Conservation (phyloP, 2,113 vertebrate genomes). For the Dipodomys stephensi region DNA sequence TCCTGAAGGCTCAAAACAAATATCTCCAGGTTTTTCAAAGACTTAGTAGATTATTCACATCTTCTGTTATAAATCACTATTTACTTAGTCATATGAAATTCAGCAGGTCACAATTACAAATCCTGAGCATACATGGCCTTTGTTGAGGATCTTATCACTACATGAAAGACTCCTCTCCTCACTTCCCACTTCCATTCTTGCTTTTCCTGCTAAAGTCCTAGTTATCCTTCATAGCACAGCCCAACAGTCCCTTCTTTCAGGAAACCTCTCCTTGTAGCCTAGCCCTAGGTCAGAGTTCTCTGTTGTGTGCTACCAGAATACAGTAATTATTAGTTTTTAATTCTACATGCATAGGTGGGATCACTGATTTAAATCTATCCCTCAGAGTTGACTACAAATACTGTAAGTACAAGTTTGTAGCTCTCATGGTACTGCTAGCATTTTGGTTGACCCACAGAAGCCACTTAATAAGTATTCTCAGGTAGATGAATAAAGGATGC, state of each 20-base stretch:
- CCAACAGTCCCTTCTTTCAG: neutral
- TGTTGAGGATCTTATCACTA: neutral
- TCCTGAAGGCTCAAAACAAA: neutral
- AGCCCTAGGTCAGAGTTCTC: neutral
- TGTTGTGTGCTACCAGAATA: neutral
- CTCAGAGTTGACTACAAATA: neutral
- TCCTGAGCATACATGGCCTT: neutral
- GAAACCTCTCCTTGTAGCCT: neutral
- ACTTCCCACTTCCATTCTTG: neutral
- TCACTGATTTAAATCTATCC: neutral
- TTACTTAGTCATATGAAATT: neutral
- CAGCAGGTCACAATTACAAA: neutral
- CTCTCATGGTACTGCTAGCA: neutral
- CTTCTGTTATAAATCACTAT: neutral
- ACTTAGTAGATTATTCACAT: neutral
- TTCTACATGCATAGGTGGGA: neutral
- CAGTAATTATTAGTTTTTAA: neutral
- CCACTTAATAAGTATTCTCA: neutral
- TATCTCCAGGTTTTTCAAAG: conserved; percentile 25
- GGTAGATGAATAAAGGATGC: neutral
- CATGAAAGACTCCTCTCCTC: neutral
- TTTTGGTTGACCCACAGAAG: neutral
- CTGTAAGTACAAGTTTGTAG: neutral
- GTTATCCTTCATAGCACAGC: neutral
- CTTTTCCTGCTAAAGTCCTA: neutral